Percentiles rank a stretch among this genome's conserved stretches.
Evolutionary conservation across 2,113 vertebrate species (phyloP).

Genomic region (Otocyon megalotis): DNA sequence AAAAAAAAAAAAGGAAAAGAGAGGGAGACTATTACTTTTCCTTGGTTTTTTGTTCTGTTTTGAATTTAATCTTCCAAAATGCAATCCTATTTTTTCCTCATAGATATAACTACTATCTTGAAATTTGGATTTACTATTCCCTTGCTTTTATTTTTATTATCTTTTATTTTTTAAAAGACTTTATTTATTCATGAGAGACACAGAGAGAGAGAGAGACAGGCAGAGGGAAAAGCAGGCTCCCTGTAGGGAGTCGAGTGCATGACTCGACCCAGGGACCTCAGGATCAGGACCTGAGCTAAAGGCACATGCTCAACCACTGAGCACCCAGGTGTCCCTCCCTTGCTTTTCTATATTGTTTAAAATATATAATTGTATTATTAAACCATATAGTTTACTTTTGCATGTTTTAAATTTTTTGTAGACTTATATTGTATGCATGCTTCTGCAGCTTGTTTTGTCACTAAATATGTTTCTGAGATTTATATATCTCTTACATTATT

Average conservation of each 20-base stretch:
- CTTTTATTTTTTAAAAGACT: too few species aligned
- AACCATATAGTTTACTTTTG: not conserved
- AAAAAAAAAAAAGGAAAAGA: not conserved
- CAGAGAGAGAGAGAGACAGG: too few species aligned
- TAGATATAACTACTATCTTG: not conserved
- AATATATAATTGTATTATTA: not conserved
- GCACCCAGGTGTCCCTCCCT: not conserved
- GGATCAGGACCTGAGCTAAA: too few species aligned
- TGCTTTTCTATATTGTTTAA: not conserved
- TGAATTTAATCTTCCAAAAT: not conserved
- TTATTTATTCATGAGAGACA: too few species aligned
- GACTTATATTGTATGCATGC: not conserved
- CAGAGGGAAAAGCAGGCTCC: too few species aligned
- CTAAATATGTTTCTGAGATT: slow-evolving; percentile 20
- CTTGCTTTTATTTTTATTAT: not conserved
- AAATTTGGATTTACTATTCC: not conserved
- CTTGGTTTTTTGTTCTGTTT: not conserved
- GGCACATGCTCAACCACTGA: too few species aligned
- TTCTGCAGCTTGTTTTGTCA: not conserved
- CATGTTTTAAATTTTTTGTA: not conserved
- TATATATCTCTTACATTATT: not conserved
- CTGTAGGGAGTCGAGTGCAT: too few species aligned
- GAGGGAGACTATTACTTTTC: not conserved
- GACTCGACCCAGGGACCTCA: too few species aligned
- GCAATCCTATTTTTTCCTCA: not conserved